Evolutionary conservation across 2,888 invertebrate species (phyloP).

Genomic region (Drosophila incognita): DNA sequence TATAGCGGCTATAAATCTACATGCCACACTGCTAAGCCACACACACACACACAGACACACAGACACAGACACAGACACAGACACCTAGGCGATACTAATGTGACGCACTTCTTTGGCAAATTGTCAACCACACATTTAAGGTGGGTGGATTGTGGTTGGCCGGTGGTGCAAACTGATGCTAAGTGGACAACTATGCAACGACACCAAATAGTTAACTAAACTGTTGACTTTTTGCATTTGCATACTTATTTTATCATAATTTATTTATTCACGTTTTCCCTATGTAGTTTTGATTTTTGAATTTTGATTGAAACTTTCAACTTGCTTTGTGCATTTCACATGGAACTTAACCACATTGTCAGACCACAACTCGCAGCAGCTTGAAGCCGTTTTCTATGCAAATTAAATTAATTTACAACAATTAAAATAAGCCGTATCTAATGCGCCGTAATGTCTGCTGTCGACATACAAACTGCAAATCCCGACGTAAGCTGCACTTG

Average conservation of each 20-base stretch:
- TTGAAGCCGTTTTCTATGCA: constrained; percentile 38
- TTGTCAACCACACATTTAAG: constrained; percentile 8
- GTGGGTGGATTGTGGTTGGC: constrained; percentile 7
- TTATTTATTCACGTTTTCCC: not conserved
- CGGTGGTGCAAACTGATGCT: constrained; percentile 18
- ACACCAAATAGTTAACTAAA: not conserved
- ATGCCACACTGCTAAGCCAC: constrained; percentile 21
- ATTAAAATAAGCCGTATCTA: constrained; percentile 71
- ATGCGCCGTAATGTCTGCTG: constrained; percentile 69
- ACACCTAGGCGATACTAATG: constrained; percentile 5
- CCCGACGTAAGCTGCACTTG: constrained; percentile 73
- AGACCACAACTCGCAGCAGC: not conserved
- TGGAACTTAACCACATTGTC: not conserved
- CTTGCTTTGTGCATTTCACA: not conserved
- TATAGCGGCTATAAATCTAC: constrained; percentile 62
- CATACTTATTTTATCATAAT: not conserved
- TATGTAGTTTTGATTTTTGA: not conserved
- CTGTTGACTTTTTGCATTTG: not conserved
- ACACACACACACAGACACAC: not conserved
- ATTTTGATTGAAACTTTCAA: not conserved
- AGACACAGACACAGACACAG: not conserved
- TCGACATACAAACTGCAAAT: constrained; percentile 58
- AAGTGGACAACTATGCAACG: constrained; percentile 13
- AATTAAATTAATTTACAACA: constrained; percentile 69
- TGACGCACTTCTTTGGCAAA: constrained; percentile 47